These are phyloP conservation scores for Nasonia longicornis DNA, from an alignment of 1,140 invertebrate genomes.

Conservation along the genomic window DNA sequence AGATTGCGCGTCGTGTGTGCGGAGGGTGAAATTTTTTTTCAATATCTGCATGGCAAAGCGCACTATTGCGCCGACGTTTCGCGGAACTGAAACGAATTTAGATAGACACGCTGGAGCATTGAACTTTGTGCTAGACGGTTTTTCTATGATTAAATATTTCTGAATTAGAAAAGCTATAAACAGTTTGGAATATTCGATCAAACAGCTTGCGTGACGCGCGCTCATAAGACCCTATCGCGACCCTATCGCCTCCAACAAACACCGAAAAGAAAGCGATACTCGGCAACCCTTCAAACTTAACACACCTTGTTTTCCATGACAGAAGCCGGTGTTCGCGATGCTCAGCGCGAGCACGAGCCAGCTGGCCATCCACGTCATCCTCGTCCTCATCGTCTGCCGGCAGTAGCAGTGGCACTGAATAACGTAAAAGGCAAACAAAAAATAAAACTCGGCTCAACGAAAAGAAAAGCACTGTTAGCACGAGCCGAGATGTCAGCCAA, in stretches of 20 bases:
- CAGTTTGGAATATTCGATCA: too few relatives aligned
- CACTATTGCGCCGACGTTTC: background rate
- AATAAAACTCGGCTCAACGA: background rate
- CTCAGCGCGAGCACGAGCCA: conserved; percentile 57
- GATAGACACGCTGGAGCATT: too few relatives aligned
- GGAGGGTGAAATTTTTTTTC: too few relatives aligned
- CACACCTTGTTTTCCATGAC: conserved; percentile 60
- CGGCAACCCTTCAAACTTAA: background rate
- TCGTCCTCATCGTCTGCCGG: background rate
- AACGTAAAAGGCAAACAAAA: conserved; percentile 32
- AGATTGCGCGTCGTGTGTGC: background rate
- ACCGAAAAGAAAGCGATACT: background rate
- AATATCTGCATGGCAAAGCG: background rate
- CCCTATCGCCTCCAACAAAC: background rate
- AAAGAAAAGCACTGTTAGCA: conserved; percentile 40
- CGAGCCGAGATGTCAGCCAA: conserved; percentile 16
- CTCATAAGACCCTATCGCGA: background rate
- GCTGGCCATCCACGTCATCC: conserved; percentile 36
- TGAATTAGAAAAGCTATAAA: too few relatives aligned
- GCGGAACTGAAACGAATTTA: too few relatives aligned
- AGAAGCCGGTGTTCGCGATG: conserved; percentile 56
- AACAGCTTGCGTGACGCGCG: too few relatives aligned
- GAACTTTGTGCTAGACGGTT: too few relatives aligned
- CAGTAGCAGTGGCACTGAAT: conserved; percentile 39
- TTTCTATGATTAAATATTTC: too few relatives aligned